Base-by-base conservation (phyloP, 2,113 vertebrate genomes). In the Indri indri region DNA sequence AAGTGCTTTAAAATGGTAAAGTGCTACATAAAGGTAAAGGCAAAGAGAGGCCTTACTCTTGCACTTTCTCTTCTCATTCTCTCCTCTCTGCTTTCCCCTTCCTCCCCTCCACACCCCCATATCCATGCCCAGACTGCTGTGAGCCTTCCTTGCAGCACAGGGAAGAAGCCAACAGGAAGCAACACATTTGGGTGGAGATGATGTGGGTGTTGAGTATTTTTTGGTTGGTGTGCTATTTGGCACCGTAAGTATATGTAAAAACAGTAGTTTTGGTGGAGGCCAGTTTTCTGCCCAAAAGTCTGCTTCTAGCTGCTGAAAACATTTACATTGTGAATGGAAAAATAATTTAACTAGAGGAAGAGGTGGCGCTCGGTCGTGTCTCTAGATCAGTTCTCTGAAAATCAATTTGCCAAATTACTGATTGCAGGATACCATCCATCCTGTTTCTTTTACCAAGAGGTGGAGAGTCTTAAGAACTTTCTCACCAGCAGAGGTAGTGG, bases 301-400 rank as follows among this genome's bases (percentile, higher is more conserved):
- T 65, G n/a, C 42, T 91, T 97, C 47, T 37, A 93, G 30, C 16
- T 86, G 82, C 45, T 81, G 17, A 90, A 95, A 90, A 82, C 23
- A 90, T 94, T 95, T 90, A 50, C 23, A 63, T n/a, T n/a, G 0
- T 77, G 54, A 82, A 85, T 68, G 23, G 79, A 98, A 93, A 89
- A 13, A 25, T 66, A 91, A 93, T 86, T 77, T 71, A 98, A 65
- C 59, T 61, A 42, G 22, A n/a, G 47, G 74, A 93, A 42, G 47
- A 79, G 47, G 37, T 94, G 54, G 23, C 57, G 68, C 32, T 91
- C 59, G 16, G 25, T 95, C 47, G 22, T 77, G 45, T 11, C 14
- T 91, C 30, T 42, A 66, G 40, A 89, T 89, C 16, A 68, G 37
- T 84, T 66, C 45, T 94, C 59, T 91, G 77, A 91, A 80, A 91